These are phyloP conservation scores for Helicolenus hilgendorfi DNA, from an alignment of 2,797 vertebrate species.

Conservation along the genomic window DNA sequence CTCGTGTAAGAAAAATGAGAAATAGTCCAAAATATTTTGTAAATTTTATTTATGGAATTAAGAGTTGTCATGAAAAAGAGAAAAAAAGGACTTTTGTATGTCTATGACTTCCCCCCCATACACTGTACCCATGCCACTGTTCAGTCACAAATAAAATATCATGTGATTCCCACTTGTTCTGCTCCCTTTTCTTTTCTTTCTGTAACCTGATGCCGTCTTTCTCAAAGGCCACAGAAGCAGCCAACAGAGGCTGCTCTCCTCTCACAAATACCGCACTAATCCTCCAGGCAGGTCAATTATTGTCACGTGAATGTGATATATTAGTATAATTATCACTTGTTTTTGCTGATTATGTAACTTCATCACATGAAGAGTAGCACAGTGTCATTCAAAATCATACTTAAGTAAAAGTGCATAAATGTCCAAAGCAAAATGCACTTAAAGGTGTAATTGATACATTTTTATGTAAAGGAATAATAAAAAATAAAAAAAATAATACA, in stretches of 20 bases:
- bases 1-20: conserved; percentile 76
- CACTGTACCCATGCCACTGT: conserved; percentile 86
- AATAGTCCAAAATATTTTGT: conserved; percentile 87
- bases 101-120: conserved; percentile 78
- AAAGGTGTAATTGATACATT: too few relatives aligned
- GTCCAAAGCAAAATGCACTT: neutral
- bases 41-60: conserved; percentile 88
- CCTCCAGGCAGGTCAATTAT: neutral
- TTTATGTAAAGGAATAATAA: too few relatives aligned
- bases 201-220: neutral
- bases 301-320: neutral
- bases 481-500: too few relatives aligned
- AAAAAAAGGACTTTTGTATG: conserved; percentile 84
- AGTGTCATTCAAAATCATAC: neutral
- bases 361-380: neutral
- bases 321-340: neutral
- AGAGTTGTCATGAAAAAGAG: conserved; percentile 77
- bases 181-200: neutral
- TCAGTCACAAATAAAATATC: conserved; percentile 87
- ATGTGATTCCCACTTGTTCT: conserved; percentile 78
- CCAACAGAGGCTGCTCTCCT: conserved; percentile 55
- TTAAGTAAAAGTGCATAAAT: neutral
- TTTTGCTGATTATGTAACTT: neutral
- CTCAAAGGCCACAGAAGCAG: neutral
- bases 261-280: neutral